These are phyloP conservation scores for Plagiodera versicolora DNA, from an alignment of 2,888 invertebrate genomes.

Conservation along the genomic window DNA sequence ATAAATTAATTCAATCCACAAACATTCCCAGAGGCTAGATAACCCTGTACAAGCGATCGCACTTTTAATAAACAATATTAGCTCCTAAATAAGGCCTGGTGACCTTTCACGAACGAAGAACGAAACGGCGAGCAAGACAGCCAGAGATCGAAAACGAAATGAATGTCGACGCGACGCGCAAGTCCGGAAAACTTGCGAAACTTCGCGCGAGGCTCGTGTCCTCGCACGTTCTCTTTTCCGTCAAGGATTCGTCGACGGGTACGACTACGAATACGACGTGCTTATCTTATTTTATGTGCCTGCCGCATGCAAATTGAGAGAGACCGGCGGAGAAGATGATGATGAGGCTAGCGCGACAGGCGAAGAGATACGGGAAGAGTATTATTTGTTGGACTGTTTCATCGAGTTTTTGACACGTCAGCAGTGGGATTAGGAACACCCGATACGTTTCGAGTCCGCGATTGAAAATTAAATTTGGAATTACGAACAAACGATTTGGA, in stretches of 20 bases:
- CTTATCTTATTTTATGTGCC: constrained; percentile 21
- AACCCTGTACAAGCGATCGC: constrained; percentile 36
- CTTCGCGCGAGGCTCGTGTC: constrained; percentile 29
- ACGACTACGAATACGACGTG: too few relatives aligned
- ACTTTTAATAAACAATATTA: constrained; percentile 34
- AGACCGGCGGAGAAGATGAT: neutral
- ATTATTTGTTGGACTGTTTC: neutral
- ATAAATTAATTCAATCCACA: too few relatives aligned
- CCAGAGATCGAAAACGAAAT: too few relatives aligned
- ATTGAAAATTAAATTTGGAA: too few relatives aligned
- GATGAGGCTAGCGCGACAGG: neutral
- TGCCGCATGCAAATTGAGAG: neutral
- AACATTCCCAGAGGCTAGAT: too few relatives aligned
- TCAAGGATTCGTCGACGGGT: constrained; percentile 44
- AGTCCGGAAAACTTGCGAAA: constrained; percentile 46
- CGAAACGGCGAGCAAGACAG: too few relatives aligned
- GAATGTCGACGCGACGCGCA: constrained; percentile 46
- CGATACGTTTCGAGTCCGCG: too few relatives aligned
- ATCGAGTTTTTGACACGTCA: neutral
- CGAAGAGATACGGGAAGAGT: neutral
- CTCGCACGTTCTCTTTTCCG: constrained; percentile 45
- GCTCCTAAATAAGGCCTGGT: constrained; percentile 45
- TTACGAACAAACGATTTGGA: too few relatives aligned
- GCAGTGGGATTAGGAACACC: too few relatives aligned
- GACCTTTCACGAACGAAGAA: constrained; percentile 44